These are phyloP conservation scores for Corythaeola cristata DNA, from an alignment of 2,113 vertebrate species.

Conservation along the genomic window DNA sequence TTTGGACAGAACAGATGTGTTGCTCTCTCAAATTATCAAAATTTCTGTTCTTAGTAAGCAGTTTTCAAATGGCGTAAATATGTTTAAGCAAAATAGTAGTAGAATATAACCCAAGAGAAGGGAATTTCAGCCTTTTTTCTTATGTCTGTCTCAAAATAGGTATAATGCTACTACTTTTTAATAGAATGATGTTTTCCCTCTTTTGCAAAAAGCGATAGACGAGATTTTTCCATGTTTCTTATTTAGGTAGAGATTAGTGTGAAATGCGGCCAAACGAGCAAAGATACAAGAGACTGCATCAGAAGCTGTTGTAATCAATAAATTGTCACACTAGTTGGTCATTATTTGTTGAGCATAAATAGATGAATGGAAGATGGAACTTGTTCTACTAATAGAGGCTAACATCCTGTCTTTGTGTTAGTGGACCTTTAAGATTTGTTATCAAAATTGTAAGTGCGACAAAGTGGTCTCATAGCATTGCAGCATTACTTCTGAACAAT, in stretches of 20 bases:
- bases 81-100: background rate
- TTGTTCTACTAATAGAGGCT: background rate
- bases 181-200: background rate
- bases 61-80: background rate
- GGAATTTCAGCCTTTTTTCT: background rate
- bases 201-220: background rate
- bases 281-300: background rate
- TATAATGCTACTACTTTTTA: background rate
- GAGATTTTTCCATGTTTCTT: background rate
- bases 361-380: slow-evolving; percentile 3
- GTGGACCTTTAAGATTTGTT: slow-evolving; percentile 52
- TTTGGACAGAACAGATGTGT: accelerated
- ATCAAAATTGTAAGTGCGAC: slow-evolving; percentile 56
- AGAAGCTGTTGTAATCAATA: background rate
- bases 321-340: background rate
- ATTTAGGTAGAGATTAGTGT: background rate
- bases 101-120: background rate
- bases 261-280: background rate
- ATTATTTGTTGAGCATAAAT: background rate
- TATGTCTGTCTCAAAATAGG: background rate
- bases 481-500: slow-evolving; percentile 72
- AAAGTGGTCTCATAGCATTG: slow-evolving; percentile 59
- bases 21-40: background rate
- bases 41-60: background rate
- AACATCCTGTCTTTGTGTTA: background rate